Conservation (phyloP, 2,113 vertebrate genomes). For the Limanda limanda region DNA sequence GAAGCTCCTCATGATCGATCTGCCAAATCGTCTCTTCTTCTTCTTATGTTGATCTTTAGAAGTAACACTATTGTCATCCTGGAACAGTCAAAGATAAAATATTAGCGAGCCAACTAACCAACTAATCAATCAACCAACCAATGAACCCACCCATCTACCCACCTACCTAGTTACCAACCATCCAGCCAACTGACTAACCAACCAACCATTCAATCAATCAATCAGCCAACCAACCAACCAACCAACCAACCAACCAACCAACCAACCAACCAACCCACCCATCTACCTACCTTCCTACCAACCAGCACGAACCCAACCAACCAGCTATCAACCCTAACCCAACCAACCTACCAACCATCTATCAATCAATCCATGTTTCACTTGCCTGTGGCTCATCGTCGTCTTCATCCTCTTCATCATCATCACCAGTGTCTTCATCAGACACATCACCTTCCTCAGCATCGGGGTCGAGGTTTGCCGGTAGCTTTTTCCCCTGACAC, state of each 20-base stretch:
- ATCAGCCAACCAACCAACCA: too few relatives aligned
- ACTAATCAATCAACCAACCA: too few relatives aligned
- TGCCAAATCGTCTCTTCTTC: constrained; percentile 82
- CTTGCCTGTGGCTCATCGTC: constrained; percentile 55
- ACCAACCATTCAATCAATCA: too few relatives aligned
- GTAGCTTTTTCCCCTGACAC: constrained; percentile 94
- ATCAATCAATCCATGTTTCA: not conserved
- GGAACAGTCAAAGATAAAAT: constrained; percentile 33
- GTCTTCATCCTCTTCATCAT: constrained; percentile 76
- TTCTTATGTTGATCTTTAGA: constrained; percentile 78
- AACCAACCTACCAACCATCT: not conserved
- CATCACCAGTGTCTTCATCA: constrained; percentile 95
- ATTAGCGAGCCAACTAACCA: not conserved
- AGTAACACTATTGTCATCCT: constrained; percentile 73
- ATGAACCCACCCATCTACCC: too few relatives aligned
- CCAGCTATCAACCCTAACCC: too few relatives aligned
- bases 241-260: too few relatives aligned
- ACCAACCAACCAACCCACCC: too few relatives aligned
- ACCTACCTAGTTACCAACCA: too few relatives aligned
- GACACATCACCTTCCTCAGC: constrained; percentile 96
- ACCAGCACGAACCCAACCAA: not conserved
- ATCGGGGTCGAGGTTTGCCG: constrained; percentile 88
- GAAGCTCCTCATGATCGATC: constrained; percentile 88
- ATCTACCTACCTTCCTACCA: too few relatives aligned
- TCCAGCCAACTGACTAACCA: too few relatives aligned